These are phyloP conservation scores for Masnerella sp. DNA, from an alignment of 2,888 invertebrate species.

Conservation along the genomic window DNA sequence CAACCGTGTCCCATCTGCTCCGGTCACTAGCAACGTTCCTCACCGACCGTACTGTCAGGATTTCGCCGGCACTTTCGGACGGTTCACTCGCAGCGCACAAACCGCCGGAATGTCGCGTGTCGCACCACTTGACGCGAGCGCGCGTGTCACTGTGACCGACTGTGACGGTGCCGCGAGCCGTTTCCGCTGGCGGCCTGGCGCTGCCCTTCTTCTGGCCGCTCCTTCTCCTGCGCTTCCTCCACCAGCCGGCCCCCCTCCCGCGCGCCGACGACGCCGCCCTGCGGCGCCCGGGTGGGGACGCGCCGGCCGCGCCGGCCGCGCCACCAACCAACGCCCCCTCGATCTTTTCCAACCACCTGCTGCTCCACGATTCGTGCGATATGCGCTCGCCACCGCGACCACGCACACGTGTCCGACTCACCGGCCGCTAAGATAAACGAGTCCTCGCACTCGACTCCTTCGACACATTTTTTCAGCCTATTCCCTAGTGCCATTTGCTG, in stretches of 20 bases:
- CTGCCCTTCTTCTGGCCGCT: slow-evolving; percentile 61
- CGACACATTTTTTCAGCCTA: neutral
- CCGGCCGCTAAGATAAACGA: slow-evolving; percentile 11
- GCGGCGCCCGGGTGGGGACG: slow-evolving; percentile 70
- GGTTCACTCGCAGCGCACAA: no score
- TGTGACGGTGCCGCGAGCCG: slow-evolving; percentile 75
- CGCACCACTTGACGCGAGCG: slow-evolving; percentile 76
- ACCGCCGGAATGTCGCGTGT: no score
- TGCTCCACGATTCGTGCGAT: slow-evolving; percentile 61
- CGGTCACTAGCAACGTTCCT: no score
- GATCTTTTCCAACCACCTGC: slow-evolving; percentile 75
- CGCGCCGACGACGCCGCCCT: slow-evolving; percentile 49
- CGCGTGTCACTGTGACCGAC: slow-evolving; percentile 78
- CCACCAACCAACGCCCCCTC: slow-evolving; percentile 71
- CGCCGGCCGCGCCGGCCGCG: slow-evolving; percentile 56
- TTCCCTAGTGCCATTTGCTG: no score
- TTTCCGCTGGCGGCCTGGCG: slow-evolving; percentile 74
- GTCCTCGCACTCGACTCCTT: slow-evolving; percentile 9
- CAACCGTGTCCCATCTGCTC: no score
- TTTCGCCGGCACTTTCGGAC: no score
- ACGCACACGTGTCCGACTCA: slow-evolving; percentile 32
- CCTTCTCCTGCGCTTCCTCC: slow-evolving; percentile 73
- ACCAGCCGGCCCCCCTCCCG: slow-evolving; percentile 67
- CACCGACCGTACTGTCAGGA: no score
- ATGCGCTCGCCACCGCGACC: slow-evolving; percentile 28